Percentiles rank a stretch among this genome's conserved stretches.
phyloP scores from a whole-genome alignment of 2,797 vertebrate genomes.

The Parambassis ranga region DNA sequence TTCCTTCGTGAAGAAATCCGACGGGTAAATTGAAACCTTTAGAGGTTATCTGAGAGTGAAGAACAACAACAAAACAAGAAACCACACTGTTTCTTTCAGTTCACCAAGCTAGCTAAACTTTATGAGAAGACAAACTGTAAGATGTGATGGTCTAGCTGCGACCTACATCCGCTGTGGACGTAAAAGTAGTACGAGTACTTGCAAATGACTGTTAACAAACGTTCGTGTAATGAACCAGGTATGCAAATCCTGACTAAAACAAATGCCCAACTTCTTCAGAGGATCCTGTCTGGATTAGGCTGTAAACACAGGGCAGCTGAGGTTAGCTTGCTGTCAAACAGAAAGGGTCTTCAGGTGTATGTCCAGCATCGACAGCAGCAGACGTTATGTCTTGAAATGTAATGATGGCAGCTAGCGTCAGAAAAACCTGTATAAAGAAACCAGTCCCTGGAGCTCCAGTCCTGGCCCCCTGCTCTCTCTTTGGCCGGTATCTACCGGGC shows the following conservation, averaged over 20 bases:
- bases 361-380: not conserved
- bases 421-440: not conserved
- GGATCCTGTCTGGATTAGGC: conserved; percentile 36
- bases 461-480: conserved; percentile 27
- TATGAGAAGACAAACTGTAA: conserved; percentile 19
- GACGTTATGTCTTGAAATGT: not conserved
- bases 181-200: not conserved
- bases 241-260: conserved; percentile 1
- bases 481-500: conserved; percentile 58
- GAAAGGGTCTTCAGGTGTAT: not conserved
- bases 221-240: not conserved
- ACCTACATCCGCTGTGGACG: conserved; percentile 25
- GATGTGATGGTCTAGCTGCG: conserved; percentile 18
- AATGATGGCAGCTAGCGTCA: not conserved
- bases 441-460: conserved; percentile 6
- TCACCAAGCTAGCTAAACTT: conserved; percentile 20
- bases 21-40: not conserved
- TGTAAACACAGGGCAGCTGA: conserved; percentile 60
- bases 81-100: not conserved
- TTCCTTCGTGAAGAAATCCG: not conserved
- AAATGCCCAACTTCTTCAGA: conserved; percentile 13
- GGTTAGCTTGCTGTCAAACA: conserved; percentile 48
- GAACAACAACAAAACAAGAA: not conserved
- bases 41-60: not conserved
- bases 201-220: not conserved